A percentile compares a stretch with the other conserved stretches of the same genome.
Evolutionary conservation across 2,797 vertebrate genomes (phyloP).

Genomic region (Galago senegalensis): DNA sequence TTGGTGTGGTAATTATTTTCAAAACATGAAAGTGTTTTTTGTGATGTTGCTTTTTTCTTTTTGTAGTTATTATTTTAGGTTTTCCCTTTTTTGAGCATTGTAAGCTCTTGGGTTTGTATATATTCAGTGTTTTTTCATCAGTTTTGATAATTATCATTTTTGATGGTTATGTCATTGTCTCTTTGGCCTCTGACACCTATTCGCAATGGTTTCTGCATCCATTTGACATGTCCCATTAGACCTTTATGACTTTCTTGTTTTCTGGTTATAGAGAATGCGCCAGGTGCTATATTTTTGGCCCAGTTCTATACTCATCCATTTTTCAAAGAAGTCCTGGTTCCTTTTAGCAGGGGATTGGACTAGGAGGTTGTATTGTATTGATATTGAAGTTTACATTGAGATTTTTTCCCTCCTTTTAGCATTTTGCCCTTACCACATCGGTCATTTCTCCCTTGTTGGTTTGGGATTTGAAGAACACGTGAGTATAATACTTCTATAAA

Average conservation of each 20-base stretch:
- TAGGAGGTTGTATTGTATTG: conserved; percentile 25
- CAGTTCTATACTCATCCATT: neutral
- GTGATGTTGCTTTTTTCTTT: neutral
- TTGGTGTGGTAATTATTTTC: neutral
- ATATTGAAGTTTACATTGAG: conserved; percentile 74
- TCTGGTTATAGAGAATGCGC: conserved; percentile 6
- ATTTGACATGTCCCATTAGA: neutral
- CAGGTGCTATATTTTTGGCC: neutral
- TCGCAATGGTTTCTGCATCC: neutral
- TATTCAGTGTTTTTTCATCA: neutral
- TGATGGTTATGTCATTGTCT: neutral
- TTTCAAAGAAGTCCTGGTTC: conserved; percentile 20
- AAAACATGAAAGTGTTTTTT: neutral
- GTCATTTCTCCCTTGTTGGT: conserved; percentile 98
- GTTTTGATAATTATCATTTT: neutral
- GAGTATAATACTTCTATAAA: conserved; percentile 88
- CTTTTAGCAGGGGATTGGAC: conserved; percentile 20
- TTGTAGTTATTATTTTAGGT: conserved; percentile 26
- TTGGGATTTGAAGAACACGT: conserved; percentile 98
- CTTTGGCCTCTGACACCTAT: neutral
- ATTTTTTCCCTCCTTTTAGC: conserved; percentile 89
- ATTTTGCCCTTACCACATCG: conserved; percentile 99
- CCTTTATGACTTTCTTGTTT: conserved; percentile 16
- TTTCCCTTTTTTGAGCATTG: neutral
- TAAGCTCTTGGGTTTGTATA: neutral